Percentiles rank a stretch among this genome's conserved stretches.
These are phyloP conservation scores for Trogon surrucura DNA, from an alignment of 2,113 vertebrate genomes.

Conservation along the genomic window DNA sequence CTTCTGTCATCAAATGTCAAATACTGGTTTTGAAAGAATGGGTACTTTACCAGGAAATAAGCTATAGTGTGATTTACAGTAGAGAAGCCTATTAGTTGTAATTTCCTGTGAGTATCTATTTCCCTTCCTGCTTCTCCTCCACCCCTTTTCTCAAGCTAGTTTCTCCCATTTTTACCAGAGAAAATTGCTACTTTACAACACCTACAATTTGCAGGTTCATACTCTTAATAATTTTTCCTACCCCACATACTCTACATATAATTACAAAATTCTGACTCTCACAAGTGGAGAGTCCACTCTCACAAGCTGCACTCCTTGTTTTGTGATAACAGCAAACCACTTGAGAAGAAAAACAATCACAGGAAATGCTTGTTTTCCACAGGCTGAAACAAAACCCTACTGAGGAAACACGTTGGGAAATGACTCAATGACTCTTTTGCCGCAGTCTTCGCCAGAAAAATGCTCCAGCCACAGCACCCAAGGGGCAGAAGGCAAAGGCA, in stretches of 20 bases:
- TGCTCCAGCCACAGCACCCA: no score
- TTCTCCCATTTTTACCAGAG: background rate
- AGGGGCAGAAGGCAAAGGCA: no score
- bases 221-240: background rate
- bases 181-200: background rate
- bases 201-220: background rate
- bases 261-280: background rate
- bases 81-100: background rate
- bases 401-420: conserved; percentile 29
- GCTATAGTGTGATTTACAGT: background rate
- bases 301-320: background rate
- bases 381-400: background rate
- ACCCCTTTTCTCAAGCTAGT: background rate
- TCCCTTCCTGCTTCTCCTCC: background rate
- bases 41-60: conserved; percentile 19
- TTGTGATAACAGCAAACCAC: background rate
- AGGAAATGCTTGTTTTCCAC: background rate
- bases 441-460: no score
- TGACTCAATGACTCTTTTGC: no score
- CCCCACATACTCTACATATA: background rate
- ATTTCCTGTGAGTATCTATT: conserved; percentile 36
- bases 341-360: background rate
- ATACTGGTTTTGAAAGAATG: background rate
- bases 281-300: background rate
- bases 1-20: background rate